Evolutionary conservation across 37 sponge, comb jelly and placozoan species (phyloP).

Genomic region (Axinella damicornis): DNA sequence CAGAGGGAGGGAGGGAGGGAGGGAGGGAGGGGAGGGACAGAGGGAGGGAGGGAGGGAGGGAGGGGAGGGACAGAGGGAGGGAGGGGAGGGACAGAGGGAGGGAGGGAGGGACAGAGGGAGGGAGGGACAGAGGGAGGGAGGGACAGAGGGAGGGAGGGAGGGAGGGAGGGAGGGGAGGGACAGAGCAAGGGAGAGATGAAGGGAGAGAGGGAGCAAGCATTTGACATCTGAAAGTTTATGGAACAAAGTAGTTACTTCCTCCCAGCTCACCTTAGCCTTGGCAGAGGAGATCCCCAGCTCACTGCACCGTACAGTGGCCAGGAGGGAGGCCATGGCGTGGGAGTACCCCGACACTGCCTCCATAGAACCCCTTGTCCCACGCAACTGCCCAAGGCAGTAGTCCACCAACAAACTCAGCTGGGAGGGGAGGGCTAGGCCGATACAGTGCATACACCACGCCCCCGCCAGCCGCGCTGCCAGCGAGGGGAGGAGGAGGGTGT

Average conservation of each 20-base stretch:
- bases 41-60: background rate
- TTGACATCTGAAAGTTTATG: no score
- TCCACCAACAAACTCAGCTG: slow-evolving; percentile 84
- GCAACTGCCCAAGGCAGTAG: slow-evolving; percentile 64
- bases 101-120: background rate
- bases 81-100: background rate
- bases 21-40: background rate
- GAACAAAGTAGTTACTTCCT: background rate
- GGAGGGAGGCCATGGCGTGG: slow-evolving; percentile 83
- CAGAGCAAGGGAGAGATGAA: no score
- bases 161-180: no score
- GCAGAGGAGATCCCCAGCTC: slow-evolving; percentile 90
- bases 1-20: background rate
- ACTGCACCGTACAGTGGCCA: slow-evolving; percentile 80
- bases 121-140: background rate
- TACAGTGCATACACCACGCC: slow-evolving; percentile 90
- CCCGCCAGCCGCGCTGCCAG: slow-evolving; percentile 77
- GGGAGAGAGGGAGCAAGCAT: no score
- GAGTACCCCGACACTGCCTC: slow-evolving; percentile 81
- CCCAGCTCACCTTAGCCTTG: slow-evolving; percentile 69
- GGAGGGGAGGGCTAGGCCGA: slow-evolving; percentile 89
- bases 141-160: no score
- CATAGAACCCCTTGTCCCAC: background rate
- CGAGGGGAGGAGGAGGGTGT: slow-evolving; percentile 64
- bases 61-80: no score